Percentiles rank a stretch among this genome's conserved stretches.
Evolutionary conservation across 2,113 vertebrate genomes (phyloP).

Genomic region (Petaurus breviceps): DNA sequence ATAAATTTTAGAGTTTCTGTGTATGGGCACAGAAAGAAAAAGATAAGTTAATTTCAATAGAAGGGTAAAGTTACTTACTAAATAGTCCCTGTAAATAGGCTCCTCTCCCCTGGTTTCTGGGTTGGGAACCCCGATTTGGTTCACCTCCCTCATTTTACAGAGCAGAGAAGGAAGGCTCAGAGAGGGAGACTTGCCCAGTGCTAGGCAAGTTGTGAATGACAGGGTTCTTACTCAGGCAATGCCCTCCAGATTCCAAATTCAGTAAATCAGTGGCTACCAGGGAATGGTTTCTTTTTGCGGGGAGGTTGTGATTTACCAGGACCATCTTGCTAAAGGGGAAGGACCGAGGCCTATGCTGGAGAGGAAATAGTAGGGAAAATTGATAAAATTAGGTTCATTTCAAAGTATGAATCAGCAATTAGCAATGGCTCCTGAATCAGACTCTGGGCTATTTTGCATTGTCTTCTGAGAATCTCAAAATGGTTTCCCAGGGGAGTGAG

Average conservation of each 20-base stretch:
- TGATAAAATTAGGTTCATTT: background rate
- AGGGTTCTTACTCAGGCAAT: background rate
- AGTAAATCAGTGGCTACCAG: background rate
- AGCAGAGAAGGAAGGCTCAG: background rate
- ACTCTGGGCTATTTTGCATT: background rate
- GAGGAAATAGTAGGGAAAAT: background rate
- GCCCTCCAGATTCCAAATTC: background rate
- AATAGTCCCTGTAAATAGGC: background rate
- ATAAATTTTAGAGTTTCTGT: background rate
- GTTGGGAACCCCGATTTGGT: background rate
- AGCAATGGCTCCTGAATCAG: background rate
- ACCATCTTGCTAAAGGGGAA: background rate
- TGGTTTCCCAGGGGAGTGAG: background rate
- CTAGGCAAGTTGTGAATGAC: background rate
- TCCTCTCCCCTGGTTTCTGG: background rate
- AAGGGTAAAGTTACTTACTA: background rate
- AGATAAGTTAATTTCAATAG: background rate
- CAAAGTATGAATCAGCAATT: background rate
- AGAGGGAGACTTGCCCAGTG: background rate
- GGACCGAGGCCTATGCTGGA: background rate
- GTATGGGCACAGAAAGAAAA: background rate
- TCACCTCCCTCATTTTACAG: background rate
- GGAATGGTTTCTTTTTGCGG: background rate
- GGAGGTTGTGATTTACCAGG: background rate
- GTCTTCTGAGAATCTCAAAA: background rate